Evolutionary conservation across 2,113 vertebrate genomes (phyloP).

Genomic region (Oryzias melastigma): DNA sequence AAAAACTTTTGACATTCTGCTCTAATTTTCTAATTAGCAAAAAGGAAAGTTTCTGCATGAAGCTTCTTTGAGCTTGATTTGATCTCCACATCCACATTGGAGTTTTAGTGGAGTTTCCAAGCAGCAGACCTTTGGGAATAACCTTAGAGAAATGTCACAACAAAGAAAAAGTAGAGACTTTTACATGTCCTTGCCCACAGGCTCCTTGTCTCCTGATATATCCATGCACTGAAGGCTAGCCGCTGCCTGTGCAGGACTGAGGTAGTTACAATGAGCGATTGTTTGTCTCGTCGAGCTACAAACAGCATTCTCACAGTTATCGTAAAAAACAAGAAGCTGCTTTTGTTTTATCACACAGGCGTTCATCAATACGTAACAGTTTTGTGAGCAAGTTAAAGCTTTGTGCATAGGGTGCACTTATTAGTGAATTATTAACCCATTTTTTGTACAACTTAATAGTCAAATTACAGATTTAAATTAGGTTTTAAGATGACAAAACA

Average conservation of each 20-base stretch:
- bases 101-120: background rate
- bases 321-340: background rate
- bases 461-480: too few relatives aligned
- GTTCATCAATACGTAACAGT: background rate
- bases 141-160: constrained; percentile 2
- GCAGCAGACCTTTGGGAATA: background rate
- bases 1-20: too few relatives aligned
- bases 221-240: background rate
- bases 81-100: background rate
- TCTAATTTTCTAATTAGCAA: too few relatives aligned
- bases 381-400: too few relatives aligned
- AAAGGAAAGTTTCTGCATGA: too few relatives aligned
- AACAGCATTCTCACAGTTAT: constrained; percentile 8
- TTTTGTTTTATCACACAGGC: constrained; percentile 3
- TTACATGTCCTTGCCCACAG: background rate
- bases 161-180: background rate
- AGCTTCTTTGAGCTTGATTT: too few relatives aligned
- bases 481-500: too few relatives aligned
- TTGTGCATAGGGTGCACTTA: too few relatives aligned
- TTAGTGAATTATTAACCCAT: too few relatives aligned
- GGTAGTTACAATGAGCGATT: background rate
- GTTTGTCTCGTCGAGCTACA: background rate
- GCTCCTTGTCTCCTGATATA: constrained; percentile 1
- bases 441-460: too few relatives aligned
- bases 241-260: background rate